Conservation (phyloP, 2,797 vertebrate species). For the Mus spretus region DNA sequence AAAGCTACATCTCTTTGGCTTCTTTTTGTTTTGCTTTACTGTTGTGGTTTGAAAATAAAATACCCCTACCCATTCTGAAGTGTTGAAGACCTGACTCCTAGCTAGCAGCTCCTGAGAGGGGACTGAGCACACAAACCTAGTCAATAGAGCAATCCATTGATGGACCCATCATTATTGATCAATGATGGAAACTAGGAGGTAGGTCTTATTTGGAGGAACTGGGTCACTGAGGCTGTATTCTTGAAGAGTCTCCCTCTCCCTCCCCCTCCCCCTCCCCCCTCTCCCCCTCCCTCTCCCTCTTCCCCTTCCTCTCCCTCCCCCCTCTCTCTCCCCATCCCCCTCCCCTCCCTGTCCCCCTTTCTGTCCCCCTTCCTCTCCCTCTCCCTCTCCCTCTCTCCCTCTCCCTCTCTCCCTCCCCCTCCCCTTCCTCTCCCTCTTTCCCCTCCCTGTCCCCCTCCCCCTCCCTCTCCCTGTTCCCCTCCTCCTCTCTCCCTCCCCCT, state of each 20-base stretch:
- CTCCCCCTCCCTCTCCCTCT: not conserved
- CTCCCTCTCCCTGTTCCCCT: accelerated
- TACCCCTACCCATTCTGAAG: not conserved
- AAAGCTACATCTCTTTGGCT: not conserved
- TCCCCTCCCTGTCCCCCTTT: accelerated
- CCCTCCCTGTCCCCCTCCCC: too few relatives aligned
- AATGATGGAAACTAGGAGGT: not conserved
- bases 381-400: accelerated
- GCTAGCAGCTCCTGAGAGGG: not conserved
- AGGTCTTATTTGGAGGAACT: not conserved
- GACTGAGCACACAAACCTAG: not conserved
- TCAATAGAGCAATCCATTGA: not conserved
- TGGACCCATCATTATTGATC: not conserved
- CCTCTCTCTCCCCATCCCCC: too few relatives aligned
- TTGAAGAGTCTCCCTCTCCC: not conserved
- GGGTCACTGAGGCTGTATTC: not conserved
- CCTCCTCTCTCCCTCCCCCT: too few relatives aligned
- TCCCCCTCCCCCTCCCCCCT: not conserved
- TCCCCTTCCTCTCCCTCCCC: too few relatives aligned
- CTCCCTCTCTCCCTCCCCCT: not conserved
- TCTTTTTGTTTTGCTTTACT: not conserved
- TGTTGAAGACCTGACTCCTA: not conserved
- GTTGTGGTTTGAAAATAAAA: not conserved
- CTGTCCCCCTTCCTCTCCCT: too few relatives aligned
- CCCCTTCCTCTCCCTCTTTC: too few relatives aligned